Evolutionary conservation across 2,888 invertebrate genomes (phyloP), one percentile per base, ranked within the genome.

Genomic region (Ectobius pallidus): DNA sequence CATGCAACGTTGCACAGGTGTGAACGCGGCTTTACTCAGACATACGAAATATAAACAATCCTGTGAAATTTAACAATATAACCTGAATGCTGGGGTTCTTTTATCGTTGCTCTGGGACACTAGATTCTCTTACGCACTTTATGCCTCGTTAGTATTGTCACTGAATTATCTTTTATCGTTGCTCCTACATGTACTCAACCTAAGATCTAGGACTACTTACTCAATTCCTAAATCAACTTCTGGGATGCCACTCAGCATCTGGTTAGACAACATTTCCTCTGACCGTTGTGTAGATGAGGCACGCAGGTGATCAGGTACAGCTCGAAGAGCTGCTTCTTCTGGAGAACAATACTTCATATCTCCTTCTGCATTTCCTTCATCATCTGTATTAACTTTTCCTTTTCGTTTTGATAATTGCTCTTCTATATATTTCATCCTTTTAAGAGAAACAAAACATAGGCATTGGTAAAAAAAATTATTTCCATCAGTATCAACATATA

Each of bases 211-310:
- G n/a, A 42, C 6, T 52, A 83, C 86, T 83, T 81, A 90, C 89
- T 98, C 97, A 78, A 99, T 97, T n/a, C 99, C 99, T 69, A 99
- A 87, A 84, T 99, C 99, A 0, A 99, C 96, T 86, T 99, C 99
- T 0, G 99, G 99, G 77, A 99, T 99, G 44, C 99, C 99, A 81
- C 96, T 98, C 3, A 99, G 86, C 99, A 99, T 99, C 87, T 99
- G 99, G 87, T 99, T 98, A 2, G 99, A 99, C 79, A 99, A 89
- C 96, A 99, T 98, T 85, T 99, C 99, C 83, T 99, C 99, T 1
- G 95, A 97, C 80, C 93, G 88, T 78, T 95, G 93, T 0, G 93
- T 90, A 0, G 95, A 93, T 1, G 95, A 94, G 73, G 93, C 90
- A 74, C 96, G 86, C 69, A 97, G 85, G 82, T 96, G 93, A 78